Percentiles rank a stretch among this genome's conserved stretches.
Conservation (phyloP, 2,888 invertebrate genomes). For the Caenorhabditis imperialis region DNA sequence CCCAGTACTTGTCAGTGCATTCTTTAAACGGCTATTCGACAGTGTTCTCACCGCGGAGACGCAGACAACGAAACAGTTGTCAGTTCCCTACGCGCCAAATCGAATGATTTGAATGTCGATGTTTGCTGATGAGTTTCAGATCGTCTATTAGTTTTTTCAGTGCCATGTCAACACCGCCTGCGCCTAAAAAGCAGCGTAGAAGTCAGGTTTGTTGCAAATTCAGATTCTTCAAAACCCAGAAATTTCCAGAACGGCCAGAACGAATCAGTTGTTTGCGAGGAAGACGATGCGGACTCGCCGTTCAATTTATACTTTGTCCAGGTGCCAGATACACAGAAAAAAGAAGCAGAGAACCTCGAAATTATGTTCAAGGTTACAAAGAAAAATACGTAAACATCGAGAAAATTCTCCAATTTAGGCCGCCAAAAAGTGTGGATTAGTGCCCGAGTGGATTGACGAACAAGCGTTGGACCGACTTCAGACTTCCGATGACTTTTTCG, state of each 20-base stretch:
- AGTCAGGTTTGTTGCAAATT: constrained; percentile 24
- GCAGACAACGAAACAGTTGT: constrained; percentile 23
- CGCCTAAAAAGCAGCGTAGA: constrained; percentile 44
- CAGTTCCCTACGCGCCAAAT: neutral
- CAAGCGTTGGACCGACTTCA: constrained; percentile 24
- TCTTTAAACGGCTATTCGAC: no score
- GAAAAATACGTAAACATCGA: no score
- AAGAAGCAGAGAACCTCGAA: constrained; percentile 10
- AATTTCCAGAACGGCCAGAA: constrained; percentile 35
- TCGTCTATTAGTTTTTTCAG: neutral
- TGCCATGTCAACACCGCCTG: constrained; percentile 29
- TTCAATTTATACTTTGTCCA: constrained; percentile 40
- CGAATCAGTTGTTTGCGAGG: constrained; percentile 47
- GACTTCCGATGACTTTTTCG: constrained; percentile 46
- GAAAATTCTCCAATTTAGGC: constrained; percentile 34
- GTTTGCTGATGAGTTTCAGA: neutral
- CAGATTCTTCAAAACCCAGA: constrained; percentile 38
- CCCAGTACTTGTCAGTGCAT: no score
- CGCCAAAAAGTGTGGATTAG: constrained; percentile 10
- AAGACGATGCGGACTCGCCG: constrained; percentile 37
- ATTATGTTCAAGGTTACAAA: constrained; percentile 15
- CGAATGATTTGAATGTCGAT: no score
- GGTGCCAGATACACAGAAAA: constrained; percentile 10
- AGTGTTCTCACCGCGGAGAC: no score
- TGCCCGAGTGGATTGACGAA: constrained; percentile 51